Base-by-base conservation (phyloP, 1,140 invertebrate species). In the Euura saliciscinereae region DNA sequence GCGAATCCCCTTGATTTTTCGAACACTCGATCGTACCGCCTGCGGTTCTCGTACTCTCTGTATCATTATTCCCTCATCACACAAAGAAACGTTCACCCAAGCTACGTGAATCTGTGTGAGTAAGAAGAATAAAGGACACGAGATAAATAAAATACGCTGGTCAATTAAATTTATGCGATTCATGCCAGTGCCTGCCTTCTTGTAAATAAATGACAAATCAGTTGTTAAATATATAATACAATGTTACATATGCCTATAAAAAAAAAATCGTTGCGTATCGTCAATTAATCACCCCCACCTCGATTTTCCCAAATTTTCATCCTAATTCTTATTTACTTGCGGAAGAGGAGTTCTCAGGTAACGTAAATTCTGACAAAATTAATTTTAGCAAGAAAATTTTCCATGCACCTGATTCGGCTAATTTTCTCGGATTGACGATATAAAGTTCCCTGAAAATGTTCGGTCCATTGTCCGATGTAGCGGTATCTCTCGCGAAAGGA, bases 181-280 rank as follows among this genome's bases (percentile, higher is more conserved):
- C 71, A 74, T 78, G 76, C 72, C 78, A 80, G 78, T 83, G 77
- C 77, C 28, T 28, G 28, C 28, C 75, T 80, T 78, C 13, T 78
- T 82, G 81, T 82, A 84, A 71, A 83, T 79, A 81, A 44, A 76
- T 70, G 77, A 74, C 74, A 70, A 71, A 73, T 78, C 79, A 78
- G 72, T 84, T 76, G 80, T 84, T 84, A 81, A 85, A 84, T 85
- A 84, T 82, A 85, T 82, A 77, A 72, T 73, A 80, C 74, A 75
- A 82, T 73, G 79, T 84, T 84, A 83, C 71, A 45, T 74, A 78
- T 72, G 51, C 51, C 51, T 59, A 59, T 59, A 59, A 59, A 59
- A 28, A 59, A 59, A 82, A 74, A 67, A 66, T 73, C 8, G n/a
- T 43, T 43, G 4, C 4, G 28, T 59, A 59, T 71, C 71, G 6